Base-by-base conservation (phyloP, 2,888 invertebrate genomes). In the Plagodis pulveraria region DNA sequence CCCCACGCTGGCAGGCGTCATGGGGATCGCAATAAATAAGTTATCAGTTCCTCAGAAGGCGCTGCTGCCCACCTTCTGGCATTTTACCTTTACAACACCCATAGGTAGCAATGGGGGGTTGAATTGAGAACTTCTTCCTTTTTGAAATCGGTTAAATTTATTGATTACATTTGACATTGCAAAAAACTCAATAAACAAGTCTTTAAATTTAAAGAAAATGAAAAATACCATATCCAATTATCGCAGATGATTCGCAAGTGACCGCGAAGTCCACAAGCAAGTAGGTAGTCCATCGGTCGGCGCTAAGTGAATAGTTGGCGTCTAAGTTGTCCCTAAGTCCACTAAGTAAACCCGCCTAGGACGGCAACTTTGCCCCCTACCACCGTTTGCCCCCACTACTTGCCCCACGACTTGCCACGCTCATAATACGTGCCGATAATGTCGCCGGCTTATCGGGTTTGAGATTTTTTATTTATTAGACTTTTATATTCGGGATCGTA, bases 281-380 rank as follows among this genome's bases (percentile, higher is more conserved):
- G 66, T 59, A 71, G 74, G 76, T 73, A 74, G 73, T 77, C 72
- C 72, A 70, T 71, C 65, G 71, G 70, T 65, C 67, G 65, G 63
- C 58, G 56, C 71, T 79, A 78, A 80, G 80, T 80, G 80, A 80
- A 78, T 80, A 80, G 81, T 81, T 77, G 71, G 69, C 69, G 65
- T 65, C 71, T 67, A 74, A 76, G 71, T 77, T 70, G 71, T 54
- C 44, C 56, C 73, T 75, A 76, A 81, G 79, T 74, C 76, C 69
- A 66, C 69, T 73, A 78, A 80, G 81, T 81, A 76, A 78, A 71
- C 72, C 73, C 74, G 67, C 69, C 65, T 51, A 54, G 50, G 49
- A 53, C 41, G 50, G 38, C 59, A 59, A 61, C 52, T 56, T 56
- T 61, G 52, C 56, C 53, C 53, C 58, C 52, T 32, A 11, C 57